Conservation (phyloP, 2,113 vertebrate species). For the Silurus asotus region DNA sequence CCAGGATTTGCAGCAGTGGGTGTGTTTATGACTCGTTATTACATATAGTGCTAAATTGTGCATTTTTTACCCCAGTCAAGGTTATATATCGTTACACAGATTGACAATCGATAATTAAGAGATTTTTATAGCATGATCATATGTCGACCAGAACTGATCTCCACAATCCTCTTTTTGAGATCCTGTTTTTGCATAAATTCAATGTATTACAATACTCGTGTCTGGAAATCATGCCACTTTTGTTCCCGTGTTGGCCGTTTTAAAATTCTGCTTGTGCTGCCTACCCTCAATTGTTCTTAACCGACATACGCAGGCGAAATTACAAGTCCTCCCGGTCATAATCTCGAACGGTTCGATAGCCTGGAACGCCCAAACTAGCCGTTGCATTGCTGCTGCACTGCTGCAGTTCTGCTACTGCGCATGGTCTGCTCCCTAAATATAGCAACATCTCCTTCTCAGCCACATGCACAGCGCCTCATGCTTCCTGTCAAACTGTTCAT, state of each 20-base stretch:
- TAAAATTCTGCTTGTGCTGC: not conserved
- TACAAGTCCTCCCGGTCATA: not conserved
- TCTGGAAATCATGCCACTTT: not conserved
- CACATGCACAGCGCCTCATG: conserved; percentile 9
- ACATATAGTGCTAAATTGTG: no score
- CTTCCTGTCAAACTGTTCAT: conserved; percentile 29
- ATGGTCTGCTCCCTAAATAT: conserved; percentile 27
- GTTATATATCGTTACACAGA: no score
- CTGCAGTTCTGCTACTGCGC: conserved; percentile 37
- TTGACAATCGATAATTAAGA: no score
- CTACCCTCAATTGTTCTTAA: not conserved
- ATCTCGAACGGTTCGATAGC: not conserved
- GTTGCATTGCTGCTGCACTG: conserved; percentile 38
- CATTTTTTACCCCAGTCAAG: no score
- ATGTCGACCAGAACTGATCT: no score
- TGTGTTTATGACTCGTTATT: no score
- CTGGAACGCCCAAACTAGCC: not conserved
- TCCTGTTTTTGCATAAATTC: not conserved
- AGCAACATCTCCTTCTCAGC: conserved; percentile 1
- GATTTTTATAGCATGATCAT: no score
- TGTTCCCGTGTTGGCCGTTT: not conserved
- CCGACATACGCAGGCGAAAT: not conserved
- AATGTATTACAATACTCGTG: not conserved
- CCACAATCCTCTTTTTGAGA: no score
- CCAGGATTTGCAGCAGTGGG: no score